These are phyloP conservation scores for Chinchilla lanigera DNA, from an alignment of 2,113 vertebrate species.

Conservation along the genomic window DNA sequence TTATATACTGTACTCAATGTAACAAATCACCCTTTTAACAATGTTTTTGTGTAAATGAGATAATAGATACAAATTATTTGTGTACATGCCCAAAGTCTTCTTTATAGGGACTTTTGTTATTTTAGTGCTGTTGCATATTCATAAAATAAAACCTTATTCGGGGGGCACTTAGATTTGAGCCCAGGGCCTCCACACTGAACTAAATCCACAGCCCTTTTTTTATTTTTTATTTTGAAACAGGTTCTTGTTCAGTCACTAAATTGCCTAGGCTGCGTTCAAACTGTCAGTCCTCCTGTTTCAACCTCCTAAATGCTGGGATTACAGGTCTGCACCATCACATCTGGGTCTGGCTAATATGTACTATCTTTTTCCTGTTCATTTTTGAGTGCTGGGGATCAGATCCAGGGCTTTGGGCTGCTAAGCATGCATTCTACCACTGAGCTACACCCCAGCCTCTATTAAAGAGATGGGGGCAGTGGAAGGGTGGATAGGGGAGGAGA, in stretches of 20 bases:
- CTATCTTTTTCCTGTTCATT: background rate
- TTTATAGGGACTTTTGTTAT: background rate
- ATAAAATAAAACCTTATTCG: background rate
- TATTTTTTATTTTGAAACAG: background rate
- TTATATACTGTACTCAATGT: background rate
- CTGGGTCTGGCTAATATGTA: background rate
- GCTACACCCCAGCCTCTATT: background rate
- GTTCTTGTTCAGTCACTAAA: background rate
- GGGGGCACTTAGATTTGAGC: background rate
- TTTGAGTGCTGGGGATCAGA: background rate
- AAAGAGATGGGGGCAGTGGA: background rate
- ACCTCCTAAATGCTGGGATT: background rate
- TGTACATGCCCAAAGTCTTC: background rate
- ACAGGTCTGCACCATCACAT: no score
- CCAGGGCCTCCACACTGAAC: background rate
- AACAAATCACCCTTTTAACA: background rate
- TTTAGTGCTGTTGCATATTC: background rate
- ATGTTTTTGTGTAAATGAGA: conserved; percentile 36
- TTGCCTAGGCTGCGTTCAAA: background rate
- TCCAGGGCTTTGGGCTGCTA: background rate
- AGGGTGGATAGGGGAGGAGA: background rate
- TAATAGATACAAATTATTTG: conserved; percentile 31
- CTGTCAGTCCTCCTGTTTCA: background rate
- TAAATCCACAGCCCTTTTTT: background rate
- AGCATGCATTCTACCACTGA: background rate